A percentile compares a stretch with the other conserved stretches of the same genome.
Conservation (phyloP, 2,888 invertebrate species). For the Unio delphinus region DNA sequence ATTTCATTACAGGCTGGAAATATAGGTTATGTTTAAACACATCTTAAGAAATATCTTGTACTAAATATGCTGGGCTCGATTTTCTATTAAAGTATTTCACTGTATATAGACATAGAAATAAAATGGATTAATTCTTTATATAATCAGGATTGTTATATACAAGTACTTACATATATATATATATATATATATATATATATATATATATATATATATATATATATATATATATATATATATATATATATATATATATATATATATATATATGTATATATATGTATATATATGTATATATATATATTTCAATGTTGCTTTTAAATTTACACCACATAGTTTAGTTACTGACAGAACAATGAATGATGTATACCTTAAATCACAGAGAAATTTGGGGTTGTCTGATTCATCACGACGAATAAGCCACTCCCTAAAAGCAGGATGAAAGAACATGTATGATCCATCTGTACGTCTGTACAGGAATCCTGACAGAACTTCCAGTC, state of each 20-base stretch:
- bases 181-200: too few species aligned
- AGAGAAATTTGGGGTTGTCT: conserved; percentile 92
- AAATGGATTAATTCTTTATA: background rate
- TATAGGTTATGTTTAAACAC: too few species aligned
- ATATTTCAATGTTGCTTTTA: too few species aligned
- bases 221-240: too few species aligned
- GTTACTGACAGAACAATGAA: background rate
- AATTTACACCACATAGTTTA: too few species aligned
- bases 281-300: too few species aligned
- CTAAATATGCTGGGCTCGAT: background rate
- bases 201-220: too few species aligned
- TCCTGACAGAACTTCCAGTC: conserved; percentile 88
- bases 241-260: too few species aligned
- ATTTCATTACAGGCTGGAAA: too few species aligned
- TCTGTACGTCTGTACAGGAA: conserved; percentile 92
- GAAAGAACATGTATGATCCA: conserved; percentile 97
- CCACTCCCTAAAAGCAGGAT: conserved; percentile 98
- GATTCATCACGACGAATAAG: conserved; percentile 80
- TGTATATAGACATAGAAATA: background rate
- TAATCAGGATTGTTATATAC: too few species aligned
- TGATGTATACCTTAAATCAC: conserved; percentile 80
- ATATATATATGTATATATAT: too few species aligned
- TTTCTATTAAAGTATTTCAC: background rate
- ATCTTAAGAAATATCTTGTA: background rate
- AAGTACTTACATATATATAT: too few species aligned